Evolutionary conservation across 2,888 invertebrate species (phyloP).

Genomic region (Pyrrhia umbra): DNA sequence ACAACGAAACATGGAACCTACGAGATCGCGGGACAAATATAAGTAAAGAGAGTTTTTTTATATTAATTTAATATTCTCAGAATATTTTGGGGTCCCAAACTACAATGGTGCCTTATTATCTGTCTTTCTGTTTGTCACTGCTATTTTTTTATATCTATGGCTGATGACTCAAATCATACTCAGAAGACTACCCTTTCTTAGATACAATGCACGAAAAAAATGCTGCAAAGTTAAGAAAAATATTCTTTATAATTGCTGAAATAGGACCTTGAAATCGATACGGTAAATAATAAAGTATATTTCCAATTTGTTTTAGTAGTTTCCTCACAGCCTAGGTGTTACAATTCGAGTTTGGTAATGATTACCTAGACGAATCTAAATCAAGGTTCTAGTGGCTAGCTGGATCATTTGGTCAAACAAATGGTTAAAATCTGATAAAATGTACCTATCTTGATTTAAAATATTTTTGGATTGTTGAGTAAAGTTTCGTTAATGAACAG

Average conservation of each 20-base stretch:
- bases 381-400: conserved; percentile 45
- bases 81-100: no score
- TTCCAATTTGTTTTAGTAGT: conserved; percentile 47
- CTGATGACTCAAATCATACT: no score
- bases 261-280: conserved; percentile 52
- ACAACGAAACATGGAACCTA: no score
- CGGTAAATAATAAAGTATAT: conserved; percentile 42
- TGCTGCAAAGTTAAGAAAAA: no score
- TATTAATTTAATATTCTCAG: no score
- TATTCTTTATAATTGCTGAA: conserved; percentile 11
- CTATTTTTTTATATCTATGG: no score
- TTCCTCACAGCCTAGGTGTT: conserved; percentile 57
- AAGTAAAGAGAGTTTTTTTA: no score
- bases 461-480: background rate
- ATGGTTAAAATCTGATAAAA: background rate
- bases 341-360: conserved; percentile 47
- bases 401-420: conserved; percentile 15
- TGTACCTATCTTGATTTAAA: background rate
- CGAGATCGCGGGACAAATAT: no score
- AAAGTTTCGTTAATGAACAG: background rate
- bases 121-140: no score
- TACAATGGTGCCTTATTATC: no score
- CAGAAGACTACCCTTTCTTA: no score
- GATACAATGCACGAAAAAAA: no score
- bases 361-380: conserved; percentile 45